Conservation (phyloP, 2,113 vertebrate species). For the Panthera tigris region DNA sequence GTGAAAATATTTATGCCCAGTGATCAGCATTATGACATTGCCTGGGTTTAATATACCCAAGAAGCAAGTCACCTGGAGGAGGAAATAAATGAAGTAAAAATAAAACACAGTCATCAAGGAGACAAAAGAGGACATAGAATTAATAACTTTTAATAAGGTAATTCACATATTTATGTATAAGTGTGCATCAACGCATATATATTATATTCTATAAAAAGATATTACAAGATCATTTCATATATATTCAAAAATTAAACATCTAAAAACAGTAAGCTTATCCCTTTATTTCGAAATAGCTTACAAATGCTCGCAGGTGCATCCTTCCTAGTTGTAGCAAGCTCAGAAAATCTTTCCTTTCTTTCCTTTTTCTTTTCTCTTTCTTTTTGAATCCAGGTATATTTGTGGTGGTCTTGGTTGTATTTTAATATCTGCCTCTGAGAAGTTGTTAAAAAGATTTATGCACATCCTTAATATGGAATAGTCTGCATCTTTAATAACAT, state of each 20-base stretch:
- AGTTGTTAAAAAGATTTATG: conserved; percentile 51
- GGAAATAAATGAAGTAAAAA: background rate
- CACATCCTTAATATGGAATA: conserved; percentile 31
- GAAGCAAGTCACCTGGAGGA: background rate
- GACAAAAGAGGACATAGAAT: background rate
- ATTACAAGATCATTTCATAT: background rate
- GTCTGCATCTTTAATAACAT: conserved; percentile 48
- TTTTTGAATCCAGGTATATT: background rate
- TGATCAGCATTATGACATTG: background rate
- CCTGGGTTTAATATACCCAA: background rate
- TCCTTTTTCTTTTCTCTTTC: background rate
- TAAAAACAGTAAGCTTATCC: background rate
- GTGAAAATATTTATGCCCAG: background rate
- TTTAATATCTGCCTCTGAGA: conserved; percentile 35
- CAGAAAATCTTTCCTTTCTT: background rate
- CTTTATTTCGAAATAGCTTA: background rate
- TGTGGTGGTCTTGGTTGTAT: background rate
- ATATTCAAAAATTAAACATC: background rate
- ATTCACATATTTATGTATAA: background rate
- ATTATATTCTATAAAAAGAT: background rate
- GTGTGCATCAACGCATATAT: background rate
- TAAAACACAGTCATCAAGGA: background rate
- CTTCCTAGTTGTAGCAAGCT: background rate
- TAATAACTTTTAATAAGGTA: background rate
- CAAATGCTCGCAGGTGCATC: background rate